Conservation (phyloP, 2,888 invertebrate species). For the Scelioninae gen. 1 region DNA sequence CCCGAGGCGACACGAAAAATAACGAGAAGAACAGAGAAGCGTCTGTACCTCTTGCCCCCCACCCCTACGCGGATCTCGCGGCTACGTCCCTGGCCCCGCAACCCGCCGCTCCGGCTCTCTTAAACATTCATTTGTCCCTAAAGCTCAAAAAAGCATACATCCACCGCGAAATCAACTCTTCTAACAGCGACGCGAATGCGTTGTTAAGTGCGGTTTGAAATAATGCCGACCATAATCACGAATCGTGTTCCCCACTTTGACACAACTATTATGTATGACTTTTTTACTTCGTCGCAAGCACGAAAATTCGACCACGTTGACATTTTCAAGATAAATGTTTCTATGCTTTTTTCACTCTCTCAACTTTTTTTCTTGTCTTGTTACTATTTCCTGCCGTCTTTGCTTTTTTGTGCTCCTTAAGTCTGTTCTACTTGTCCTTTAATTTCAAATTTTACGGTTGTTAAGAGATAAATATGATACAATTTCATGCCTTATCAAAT, state of each 20-base stretch:
- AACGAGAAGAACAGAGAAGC: slow-evolving; percentile 69
- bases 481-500: no score
- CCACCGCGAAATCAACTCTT: slow-evolving; percentile 50
- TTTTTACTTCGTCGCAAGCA: neutral
- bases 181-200: slow-evolving; percentile 40
- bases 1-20: slow-evolving; percentile 71
- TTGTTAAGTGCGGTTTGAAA: slow-evolving; percentile 56
- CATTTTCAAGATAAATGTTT: slow-evolving; percentile 34
- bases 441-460: no score
- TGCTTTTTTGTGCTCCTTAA: no score
- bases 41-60: no score
- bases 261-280: slow-evolving; percentile 27
- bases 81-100: slow-evolving; percentile 31
- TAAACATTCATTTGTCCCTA: slow-evolving; percentile 67
- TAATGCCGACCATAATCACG: slow-evolving; percentile 50
- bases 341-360: slow-evolving; percentile 7
- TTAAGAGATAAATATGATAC: no score
- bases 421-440: no score
- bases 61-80: slow-evolving; percentile 31
- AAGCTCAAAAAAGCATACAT: slow-evolving; percentile 57
- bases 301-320: slow-evolving; percentile 34
- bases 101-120: slow-evolving; percentile 46
- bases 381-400: neutral
- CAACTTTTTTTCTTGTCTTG: slow-evolving; percentile 3
- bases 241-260: slow-evolving; percentile 43